phyloP scores from a whole-genome alignment of 2,113 vertebrate genomes.

The Centropus unirufus region DNA sequence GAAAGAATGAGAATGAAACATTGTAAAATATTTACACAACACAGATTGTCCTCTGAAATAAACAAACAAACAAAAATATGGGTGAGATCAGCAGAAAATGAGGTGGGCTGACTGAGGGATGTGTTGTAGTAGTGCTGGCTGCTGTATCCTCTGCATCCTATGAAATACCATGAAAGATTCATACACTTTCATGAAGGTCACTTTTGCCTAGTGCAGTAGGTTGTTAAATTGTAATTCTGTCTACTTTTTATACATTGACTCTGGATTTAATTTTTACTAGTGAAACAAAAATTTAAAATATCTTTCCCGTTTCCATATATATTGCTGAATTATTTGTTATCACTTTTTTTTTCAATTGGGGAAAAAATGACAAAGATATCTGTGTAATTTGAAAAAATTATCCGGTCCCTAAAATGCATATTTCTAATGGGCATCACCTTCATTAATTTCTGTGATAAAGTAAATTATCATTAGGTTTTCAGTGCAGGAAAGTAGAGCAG shows the following conservation, averaged over 20 bases:
- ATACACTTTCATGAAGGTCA: not conserved
- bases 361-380: not conserved
- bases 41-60: not conserved
- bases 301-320: not conserved
- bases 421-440: not conserved
- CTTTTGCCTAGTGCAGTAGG: not conserved
- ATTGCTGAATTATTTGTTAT: not conserved
- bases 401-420: not conserved
- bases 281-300: constrained; percentile 8
- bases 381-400: not conserved
- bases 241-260: not conserved
- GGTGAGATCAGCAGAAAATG: constrained; percentile 35
- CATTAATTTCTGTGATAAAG: not conserved
- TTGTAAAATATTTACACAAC: constrained; percentile 28
- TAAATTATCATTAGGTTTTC: not conserved
- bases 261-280: not conserved
- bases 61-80: not conserved
- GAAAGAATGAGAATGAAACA: not conserved
- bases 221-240: not conserved
- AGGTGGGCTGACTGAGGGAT: not conserved
- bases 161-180: constrained; percentile 4
- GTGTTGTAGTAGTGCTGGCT: not conserved
- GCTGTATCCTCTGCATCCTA: not conserved
- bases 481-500: not conserved
- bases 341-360: not conserved